Base-by-base conservation (phyloP, 2,113 vertebrate genomes). In the Neolamprologus toae region DNA sequence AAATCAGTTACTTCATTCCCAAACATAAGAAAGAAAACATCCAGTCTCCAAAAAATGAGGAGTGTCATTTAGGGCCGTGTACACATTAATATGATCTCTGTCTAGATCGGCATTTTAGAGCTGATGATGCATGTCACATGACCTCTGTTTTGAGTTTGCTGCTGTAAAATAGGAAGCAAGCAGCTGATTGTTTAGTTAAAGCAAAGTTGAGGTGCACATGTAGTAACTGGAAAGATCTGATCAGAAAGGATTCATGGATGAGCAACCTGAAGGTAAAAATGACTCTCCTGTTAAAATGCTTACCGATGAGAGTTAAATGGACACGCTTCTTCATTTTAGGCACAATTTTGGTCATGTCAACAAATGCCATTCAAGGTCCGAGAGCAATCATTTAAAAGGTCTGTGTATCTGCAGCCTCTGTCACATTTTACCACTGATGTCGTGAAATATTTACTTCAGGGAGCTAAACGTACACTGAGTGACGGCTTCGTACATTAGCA, bases 361-460 rank as follows among this genome's bases (percentile, higher is more conserved):
- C 14, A 76, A 45, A 49, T 76, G 23, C 6, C 9, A 2, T 8
- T 47, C 0, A 76, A 76, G 16, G 42, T 28, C 23, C 3, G 0
- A 49, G 21, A 76, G 9, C 42, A 76, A 76, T 47, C 6, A 19
- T 45, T 26, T 73, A 45, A 45, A 73, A 47, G 40, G 40, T 47
- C 9, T 28, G 21, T 47, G 37, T 10, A 73, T 17, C 37, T 26
- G 0, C 40, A 28, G 9, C 21, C 12, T 76, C 9, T 47, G 68
- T 76, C 68, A 47, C 40, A 76, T 47, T 47, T 26, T 47, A 47
- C 42, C 40, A 47, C 14, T 47, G 40, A 49, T 49, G 26, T 5
- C 26, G 1, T 31, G 23, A 78, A 78, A 49, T 78, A 49, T 49
- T 78, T 31, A 78, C 23, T 19, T 49, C 42, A 78, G 2, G 4